phyloP scores from a whole-genome alignment of 2,888 invertebrate genomes.

The Tridacna crocea region DNA sequence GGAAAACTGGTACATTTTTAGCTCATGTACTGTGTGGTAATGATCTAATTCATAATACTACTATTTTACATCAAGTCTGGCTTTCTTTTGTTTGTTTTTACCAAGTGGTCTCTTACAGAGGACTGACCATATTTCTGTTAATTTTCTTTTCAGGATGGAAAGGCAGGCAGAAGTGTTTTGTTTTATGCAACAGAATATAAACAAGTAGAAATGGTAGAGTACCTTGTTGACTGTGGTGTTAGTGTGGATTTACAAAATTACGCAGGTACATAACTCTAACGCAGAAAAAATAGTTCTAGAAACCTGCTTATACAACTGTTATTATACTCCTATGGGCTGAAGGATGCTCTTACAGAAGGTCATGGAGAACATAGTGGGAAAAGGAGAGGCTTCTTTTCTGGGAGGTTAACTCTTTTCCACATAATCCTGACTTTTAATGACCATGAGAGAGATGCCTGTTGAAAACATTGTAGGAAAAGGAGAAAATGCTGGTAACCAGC shows the following conservation, averaged over 20 bases:
- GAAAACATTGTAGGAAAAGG: background rate
- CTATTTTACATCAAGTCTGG: too few species aligned
- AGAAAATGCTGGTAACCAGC: slow-evolving; percentile 1
- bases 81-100: too few species aligned
- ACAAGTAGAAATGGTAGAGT: slow-evolving; percentile 63
- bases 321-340: background rate
- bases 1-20: too few species aligned
- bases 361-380: too few species aligned
- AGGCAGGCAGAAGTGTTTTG: slow-evolving; percentile 75
- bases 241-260: slow-evolving; percentile 76
- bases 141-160: slow-evolving; percentile 70
- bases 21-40: slow-evolving; percentile 4
- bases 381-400: background rate
- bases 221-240: slow-evolving; percentile 65
- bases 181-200: slow-evolving; percentile 76
- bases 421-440: background rate
- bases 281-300: background rate
- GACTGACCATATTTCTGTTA: background rate
- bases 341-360: background rate
- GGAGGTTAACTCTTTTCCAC: background rate
- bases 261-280: slow-evolving; percentile 60
- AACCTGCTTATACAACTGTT: background rate
- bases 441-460: too few species aligned
- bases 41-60: too few species aligned
- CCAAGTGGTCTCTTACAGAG: too few species aligned